These are phyloP conservation scores for Euwallacea similis DNA, from an alignment of 1,140 invertebrate genomes.

Conservation along the genomic window DNA sequence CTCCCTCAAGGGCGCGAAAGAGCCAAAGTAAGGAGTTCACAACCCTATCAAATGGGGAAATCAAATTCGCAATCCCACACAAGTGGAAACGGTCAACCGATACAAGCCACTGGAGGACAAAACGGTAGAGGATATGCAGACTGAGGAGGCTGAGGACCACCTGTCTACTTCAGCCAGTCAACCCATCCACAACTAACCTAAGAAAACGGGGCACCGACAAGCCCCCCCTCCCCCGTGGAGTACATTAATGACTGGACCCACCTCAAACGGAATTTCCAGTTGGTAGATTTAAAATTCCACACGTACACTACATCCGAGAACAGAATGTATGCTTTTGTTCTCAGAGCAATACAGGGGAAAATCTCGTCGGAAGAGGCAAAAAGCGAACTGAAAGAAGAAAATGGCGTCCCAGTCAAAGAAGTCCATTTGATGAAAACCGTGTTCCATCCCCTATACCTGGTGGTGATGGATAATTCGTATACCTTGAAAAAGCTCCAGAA, in stretches of 20 bases:
- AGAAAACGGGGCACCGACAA: no score
- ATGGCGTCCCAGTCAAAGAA: background rate
- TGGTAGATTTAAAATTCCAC: conserved; percentile 12
- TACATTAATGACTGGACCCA: no score
- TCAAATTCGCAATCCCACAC: no score
- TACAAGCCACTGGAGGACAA: no score
- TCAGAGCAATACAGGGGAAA: conserved; percentile 17
- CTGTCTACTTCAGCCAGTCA: background rate
- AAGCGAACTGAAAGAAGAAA: conserved; percentile 1
- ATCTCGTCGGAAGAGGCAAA: conserved; percentile 5
- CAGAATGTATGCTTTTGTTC: conserved; percentile 15
- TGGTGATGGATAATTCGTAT: background rate
- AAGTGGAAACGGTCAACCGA: no score
- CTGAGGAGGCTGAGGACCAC: no score
- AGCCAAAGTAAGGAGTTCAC: no score
- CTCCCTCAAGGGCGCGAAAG: no score
- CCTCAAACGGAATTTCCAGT: background rate
- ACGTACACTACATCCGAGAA: conserved; percentile 18
- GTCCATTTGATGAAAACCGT: background rate
- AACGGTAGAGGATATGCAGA: no score
- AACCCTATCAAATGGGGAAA: no score
- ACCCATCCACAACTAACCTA: no score
- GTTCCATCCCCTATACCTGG: background rate
- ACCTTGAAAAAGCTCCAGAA: background rate
- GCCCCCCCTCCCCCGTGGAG: no score